Conservation (phyloP, 2,888 invertebrate species). For the Troides aeacus region DNA sequence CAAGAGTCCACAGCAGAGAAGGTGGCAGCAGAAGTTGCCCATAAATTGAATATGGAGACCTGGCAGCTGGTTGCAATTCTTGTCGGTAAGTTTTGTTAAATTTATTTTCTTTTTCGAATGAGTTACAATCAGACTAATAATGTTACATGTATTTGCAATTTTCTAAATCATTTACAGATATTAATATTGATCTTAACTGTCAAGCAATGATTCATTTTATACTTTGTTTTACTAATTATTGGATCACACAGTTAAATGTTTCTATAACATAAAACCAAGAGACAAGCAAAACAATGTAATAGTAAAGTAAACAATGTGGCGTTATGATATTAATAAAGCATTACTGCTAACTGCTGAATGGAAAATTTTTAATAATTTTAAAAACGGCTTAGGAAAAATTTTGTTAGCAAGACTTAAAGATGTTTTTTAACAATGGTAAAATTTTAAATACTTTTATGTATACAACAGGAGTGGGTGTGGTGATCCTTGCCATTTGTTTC, state of each 20-base stretch:
- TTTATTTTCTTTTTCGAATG: background rate
- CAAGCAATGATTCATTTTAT: background rate
- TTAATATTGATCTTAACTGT: background rate
- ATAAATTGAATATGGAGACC: constrained; percentile 88
- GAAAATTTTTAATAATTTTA: background rate
- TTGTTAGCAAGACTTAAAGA: background rate
- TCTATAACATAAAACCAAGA: background rate
- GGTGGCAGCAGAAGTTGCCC: constrained; percentile 80
- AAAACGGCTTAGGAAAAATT: background rate
- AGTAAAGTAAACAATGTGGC: no score
- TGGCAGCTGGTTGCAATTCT: constrained; percentile 93
- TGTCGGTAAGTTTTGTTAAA: constrained; percentile 80
- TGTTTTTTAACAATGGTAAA: background rate
- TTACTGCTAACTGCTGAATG: background rate
- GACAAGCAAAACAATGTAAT: constrained; percentile 1
- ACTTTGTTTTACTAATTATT: background rate
- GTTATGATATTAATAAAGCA: background rate
- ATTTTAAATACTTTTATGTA: background rate
- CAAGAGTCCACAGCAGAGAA: constrained; percentile 79
- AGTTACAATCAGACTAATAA: background rate
- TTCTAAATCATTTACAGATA: background rate
- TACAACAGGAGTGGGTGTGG: constrained; percentile 83
- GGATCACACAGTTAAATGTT: background rate
- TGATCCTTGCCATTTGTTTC: constrained; percentile 92
- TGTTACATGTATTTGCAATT: background rate